A percentile compares a stretch with the other conserved stretches of the same genome.
phyloP scores from a whole-genome alignment of 2,113 vertebrate genomes.

The Lagopus leucura region DNA sequence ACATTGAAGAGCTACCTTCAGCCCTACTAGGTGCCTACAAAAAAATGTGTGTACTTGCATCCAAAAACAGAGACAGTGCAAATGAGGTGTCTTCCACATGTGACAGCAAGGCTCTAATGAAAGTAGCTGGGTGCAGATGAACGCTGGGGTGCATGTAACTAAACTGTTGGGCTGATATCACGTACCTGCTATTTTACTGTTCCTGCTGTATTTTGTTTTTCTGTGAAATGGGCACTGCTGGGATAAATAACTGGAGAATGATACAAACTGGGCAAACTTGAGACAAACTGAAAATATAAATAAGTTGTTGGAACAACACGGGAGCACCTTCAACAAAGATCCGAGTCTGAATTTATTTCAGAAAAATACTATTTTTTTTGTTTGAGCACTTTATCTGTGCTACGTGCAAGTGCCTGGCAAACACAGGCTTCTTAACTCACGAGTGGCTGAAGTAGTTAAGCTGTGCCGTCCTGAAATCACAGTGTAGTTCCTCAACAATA shows the following conservation, averaged over 20 bases:
- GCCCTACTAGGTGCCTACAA: neutral
- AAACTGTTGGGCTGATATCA: neutral
- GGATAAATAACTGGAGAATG: neutral
- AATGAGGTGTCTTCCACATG: neutral
- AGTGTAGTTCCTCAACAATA: neutral
- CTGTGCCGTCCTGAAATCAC: neutral
- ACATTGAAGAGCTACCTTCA: neutral
- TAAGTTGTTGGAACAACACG: neutral
- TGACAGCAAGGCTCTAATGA: neutral
- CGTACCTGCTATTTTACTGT: neutral
- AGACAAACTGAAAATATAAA: neutral
- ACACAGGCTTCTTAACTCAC: neutral
- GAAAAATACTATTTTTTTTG: neutral
- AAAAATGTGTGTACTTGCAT: neutral
- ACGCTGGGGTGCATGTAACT: neutral
- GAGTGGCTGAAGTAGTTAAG: neutral
- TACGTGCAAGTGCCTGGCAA: neutral
- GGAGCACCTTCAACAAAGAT: neutral
- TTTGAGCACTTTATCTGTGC: neutral
- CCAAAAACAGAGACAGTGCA: neutral
- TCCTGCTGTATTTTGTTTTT: neutral
- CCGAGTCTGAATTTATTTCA: neutral
- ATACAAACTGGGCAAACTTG: neutral
- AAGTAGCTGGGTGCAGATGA: neutral
- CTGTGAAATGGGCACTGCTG: neutral